A percentile compares a stretch with the other conserved stretches of the same genome.
phyloP scores from a whole-genome alignment of 2,113 vertebrate species.

The Collichthys lucidus region DNA sequence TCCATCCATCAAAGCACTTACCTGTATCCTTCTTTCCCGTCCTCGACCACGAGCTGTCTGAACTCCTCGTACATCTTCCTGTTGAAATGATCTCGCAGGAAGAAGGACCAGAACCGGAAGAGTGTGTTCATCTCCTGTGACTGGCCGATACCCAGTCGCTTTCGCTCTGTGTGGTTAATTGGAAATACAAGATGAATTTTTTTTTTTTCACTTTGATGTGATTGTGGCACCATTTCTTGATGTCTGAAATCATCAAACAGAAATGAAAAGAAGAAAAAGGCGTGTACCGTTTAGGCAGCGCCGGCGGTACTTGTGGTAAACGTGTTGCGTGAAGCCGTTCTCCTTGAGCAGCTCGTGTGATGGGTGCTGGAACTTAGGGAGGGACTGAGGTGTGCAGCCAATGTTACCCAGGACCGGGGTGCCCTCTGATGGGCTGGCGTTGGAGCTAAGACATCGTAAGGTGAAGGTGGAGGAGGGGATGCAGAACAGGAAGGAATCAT shows the following conservation, averaged over 20 bases:
- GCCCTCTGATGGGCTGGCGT: slow-evolving; percentile 93
- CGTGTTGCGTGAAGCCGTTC: slow-evolving; percentile 99
- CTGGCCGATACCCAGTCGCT: slow-evolving; percentile 96
- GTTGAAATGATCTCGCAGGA: slow-evolving; percentile 98
- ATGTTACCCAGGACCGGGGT: slow-evolving; percentile 90
- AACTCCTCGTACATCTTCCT: slow-evolving; percentile 99
- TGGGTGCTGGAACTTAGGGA: slow-evolving; percentile 99
- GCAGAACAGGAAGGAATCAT: not conserved
- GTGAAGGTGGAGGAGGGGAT: not conserved
- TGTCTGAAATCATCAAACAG: not conserved
- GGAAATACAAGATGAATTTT: too few species aligned
- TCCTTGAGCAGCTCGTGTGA: slow-evolving; percentile 99
- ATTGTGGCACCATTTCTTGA: not conserved
- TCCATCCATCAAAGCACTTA: slow-evolving; percentile 57
- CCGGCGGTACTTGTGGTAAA: slow-evolving; percentile 99
- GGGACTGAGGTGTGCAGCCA: slow-evolving; percentile 96
- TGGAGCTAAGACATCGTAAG: slow-evolving; percentile 85
- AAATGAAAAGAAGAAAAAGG: not conserved
- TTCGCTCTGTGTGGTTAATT: slow-evolving; percentile 87
- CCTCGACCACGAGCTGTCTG: slow-evolving; percentile 94
- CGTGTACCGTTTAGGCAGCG: slow-evolving; percentile 96
- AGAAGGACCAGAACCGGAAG: slow-evolving; percentile 99
- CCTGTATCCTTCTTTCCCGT: slow-evolving; percentile 98
- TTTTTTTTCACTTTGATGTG: not conserved
- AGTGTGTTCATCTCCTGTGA: slow-evolving; percentile 99